Conservation (phyloP, 2,888 invertebrate species). For the Myopa testacea region DNA sequence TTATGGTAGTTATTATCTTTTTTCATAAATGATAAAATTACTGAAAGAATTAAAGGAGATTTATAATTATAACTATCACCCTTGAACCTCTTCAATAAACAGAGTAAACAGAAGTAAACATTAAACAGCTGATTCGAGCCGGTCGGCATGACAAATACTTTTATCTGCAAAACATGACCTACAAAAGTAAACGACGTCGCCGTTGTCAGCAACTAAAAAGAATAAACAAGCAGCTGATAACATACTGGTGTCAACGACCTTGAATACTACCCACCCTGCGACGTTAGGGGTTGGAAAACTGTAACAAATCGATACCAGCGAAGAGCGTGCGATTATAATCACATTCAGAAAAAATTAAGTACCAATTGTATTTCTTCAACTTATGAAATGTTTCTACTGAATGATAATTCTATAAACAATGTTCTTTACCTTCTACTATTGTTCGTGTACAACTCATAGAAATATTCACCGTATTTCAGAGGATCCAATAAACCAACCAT, state of each 20-base stretch:
- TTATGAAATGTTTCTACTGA: background rate
- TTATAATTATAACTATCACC: too few relatives aligned
- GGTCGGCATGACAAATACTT: background rate
- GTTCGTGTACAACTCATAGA: slow-evolving; percentile 67
- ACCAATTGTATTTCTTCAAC: background rate
- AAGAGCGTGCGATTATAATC: background rate
- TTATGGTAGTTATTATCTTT: background rate
- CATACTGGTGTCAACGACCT: slow-evolving; percentile 37
- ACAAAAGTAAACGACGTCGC: slow-evolving; percentile 12
- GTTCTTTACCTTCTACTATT: slow-evolving; percentile 61
- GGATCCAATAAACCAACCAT: slow-evolving; percentile 68
- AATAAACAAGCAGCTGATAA: slow-evolving; percentile 24
- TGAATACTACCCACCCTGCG: slow-evolving; percentile 50
- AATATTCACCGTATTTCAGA: slow-evolving; percentile 67
- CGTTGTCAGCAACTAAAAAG: slow-evolving; percentile 37
- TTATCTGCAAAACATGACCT: slow-evolving; percentile 39
- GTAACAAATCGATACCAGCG: slow-evolving; percentile 30
- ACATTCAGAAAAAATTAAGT: background rate
- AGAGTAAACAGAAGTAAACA: slow-evolving; percentile 31
- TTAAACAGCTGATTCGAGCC: slow-evolving; percentile 31
- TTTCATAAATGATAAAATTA: background rate
- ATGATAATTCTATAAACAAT: background rate
- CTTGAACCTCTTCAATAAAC: background rate
- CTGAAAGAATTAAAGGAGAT: too few relatives aligned
- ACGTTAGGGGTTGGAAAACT: slow-evolving; percentile 50